phyloP scores from a whole-genome alignment of 2,888 invertebrate genomes.

The Drosophila eohydei region DNA sequence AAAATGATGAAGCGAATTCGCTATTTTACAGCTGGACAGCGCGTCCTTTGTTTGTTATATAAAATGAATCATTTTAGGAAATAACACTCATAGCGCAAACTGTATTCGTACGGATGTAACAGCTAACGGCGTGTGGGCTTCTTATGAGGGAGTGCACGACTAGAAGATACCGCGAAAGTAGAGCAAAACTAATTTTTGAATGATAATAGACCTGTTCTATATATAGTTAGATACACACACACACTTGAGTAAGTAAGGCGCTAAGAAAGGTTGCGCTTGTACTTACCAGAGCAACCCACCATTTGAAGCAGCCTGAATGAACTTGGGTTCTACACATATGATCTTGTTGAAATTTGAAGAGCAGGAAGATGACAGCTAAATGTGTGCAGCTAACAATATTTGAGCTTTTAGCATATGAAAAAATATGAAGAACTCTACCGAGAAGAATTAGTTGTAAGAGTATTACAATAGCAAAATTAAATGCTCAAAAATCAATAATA shows the following conservation, averaged over 20 bases:
- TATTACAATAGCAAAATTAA: not conserved
- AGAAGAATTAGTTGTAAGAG: not conserved
- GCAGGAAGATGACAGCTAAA: not conserved
- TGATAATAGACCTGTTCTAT: not conserved
- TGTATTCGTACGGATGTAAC: constrained; percentile 5
- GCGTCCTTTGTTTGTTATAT: not conserved
- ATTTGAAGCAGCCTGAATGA: not conserved
- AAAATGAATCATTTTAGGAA: constrained; percentile 21
- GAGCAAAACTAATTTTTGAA: not conserved
- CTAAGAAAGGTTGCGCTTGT: not conserved
- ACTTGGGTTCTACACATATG: not conserved
- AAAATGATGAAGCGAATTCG: constrained; percentile 66
- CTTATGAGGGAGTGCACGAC: not conserved
- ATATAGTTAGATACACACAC: not conserved
- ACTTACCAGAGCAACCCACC: not conserved
- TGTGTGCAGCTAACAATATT: not conserved
- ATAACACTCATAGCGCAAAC: constrained; percentile 31
- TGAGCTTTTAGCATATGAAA: accelerated
- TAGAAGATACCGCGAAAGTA: not conserved
- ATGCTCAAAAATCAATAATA: not conserved
- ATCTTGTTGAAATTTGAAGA: not conserved
- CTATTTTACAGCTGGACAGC: constrained; percentile 11
- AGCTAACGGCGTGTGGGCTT: constrained; percentile 13
- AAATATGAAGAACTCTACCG: not conserved
- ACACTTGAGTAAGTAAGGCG: not conserved